A percentile compares a stretch with the other conserved stretches of the same genome.
Evolutionary conservation across 2,113 vertebrate species (phyloP).

Genomic region (Alethe castanea): DNA sequence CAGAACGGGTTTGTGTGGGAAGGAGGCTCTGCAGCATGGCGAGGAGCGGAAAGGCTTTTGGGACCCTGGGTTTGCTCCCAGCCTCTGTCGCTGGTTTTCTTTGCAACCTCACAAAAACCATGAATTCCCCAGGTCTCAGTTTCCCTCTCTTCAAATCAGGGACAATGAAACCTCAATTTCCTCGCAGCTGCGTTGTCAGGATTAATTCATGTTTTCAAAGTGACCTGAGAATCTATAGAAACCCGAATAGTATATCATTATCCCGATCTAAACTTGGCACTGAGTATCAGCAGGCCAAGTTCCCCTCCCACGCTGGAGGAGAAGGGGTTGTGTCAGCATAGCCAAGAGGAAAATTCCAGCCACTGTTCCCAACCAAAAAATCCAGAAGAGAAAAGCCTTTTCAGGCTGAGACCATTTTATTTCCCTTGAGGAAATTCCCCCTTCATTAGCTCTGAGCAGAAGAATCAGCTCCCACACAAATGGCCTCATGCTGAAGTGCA

Average conservation of each 20-base stretch:
- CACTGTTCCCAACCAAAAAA: neutral
- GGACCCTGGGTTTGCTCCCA: neutral
- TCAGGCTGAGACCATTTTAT: neutral
- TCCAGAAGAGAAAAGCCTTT: neutral
- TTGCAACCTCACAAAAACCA: neutral
- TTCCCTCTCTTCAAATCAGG: neutral
- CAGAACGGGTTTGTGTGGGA: constrained; percentile 43
- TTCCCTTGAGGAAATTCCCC: neutral
- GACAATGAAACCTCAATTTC: neutral
- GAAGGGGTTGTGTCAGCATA: constrained; percentile 10
- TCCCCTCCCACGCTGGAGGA: constrained; percentile 15
- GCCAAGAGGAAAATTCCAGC: constrained; percentile 31
- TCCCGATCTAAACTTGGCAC: neutral
- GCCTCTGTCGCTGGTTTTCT: neutral
- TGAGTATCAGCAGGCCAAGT: neutral
- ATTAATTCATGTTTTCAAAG: constrained; percentile 37
- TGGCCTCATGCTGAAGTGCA: rapidly evolving
- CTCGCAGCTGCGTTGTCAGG: constrained; percentile 16
- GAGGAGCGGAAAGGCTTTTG: neutral
- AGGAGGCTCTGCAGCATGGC: neutral
- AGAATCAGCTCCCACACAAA: neutral
- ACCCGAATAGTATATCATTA: constrained; percentile 14
- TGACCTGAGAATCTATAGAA: constrained; percentile 46
- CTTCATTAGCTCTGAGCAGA: neutral
- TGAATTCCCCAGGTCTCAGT: neutral